phyloP scores from a whole-genome alignment of 2,888 invertebrate species.

The Leucoptera coffeella region DNA sequence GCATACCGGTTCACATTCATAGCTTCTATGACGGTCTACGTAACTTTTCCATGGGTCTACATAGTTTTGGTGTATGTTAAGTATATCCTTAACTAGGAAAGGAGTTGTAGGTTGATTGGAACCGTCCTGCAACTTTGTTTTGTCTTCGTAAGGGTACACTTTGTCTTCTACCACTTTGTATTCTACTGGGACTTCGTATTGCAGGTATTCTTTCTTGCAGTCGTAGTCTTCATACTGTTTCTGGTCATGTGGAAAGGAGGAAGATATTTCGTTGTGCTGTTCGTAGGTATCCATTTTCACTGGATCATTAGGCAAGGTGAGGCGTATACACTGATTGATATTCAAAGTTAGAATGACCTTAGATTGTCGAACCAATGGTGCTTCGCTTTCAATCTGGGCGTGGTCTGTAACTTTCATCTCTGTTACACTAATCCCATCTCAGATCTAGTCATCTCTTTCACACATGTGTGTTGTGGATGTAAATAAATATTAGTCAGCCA shows the following conservation, averaged over 20 bases:
- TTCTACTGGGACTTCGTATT: slow-evolving; percentile 10
- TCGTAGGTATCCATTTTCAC: slow-evolving; percentile 29
- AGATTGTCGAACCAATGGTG: no score
- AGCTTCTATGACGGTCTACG: slow-evolving; percentile 17
- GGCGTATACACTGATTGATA: no score
- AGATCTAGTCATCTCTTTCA: no score
- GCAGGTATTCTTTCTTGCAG: neutral
- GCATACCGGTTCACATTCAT: slow-evolving; percentile 22
- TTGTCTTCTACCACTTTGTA: slow-evolving; percentile 12
- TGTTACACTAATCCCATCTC: no score
- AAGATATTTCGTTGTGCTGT: slow-evolving; percentile 31
- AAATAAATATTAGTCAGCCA: no score
- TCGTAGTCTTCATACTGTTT: neutral
- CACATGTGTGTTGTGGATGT: no score
- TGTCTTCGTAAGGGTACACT: no score
- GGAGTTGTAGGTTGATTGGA: no score
- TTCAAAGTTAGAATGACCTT: no score
- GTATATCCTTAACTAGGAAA: slow-evolving; percentile 38
- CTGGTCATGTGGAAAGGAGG: slow-evolving; percentile 13
- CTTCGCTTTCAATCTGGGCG: no score
- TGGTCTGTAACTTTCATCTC: no score
- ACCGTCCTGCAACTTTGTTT: no score
- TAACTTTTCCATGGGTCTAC: slow-evolving; percentile 24
- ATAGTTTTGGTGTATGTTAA: slow-evolving; percentile 26
- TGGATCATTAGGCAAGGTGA: slow-evolving; percentile 15